Evolutionary conservation across 35 echinoderm and acorn worm species (phyloP).

Genomic region (Nesometra sesokonis): DNA sequence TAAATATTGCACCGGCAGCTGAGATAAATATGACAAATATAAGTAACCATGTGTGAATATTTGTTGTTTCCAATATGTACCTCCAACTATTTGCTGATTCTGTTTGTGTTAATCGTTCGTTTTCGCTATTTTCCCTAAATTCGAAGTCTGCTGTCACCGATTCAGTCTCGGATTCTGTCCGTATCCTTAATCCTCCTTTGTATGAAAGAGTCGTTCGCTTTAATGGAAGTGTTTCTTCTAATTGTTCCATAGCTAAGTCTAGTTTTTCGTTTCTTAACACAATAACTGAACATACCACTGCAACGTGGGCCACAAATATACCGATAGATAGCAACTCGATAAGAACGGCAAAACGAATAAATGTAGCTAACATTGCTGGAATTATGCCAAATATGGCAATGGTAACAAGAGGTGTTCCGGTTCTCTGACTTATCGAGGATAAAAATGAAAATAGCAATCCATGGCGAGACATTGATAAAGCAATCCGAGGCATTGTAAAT

Average conservation of each 20-base stretch:
- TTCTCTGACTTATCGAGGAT: not conserved
- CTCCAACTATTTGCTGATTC: not conserved
- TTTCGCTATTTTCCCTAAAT: not conserved
- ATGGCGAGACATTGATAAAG: not conserved
- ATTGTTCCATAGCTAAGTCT: not conserved
- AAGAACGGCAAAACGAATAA: not conserved
- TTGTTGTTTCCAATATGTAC: not conserved
- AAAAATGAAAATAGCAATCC: conserved; percentile 10
- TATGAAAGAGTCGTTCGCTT: not conserved
- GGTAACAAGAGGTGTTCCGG: not conserved
- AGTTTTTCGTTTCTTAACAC: not conserved
- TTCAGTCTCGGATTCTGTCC: not conserved
- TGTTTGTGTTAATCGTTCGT: not conserved
- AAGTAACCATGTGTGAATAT: not conserved
- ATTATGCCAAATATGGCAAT: not conserved
- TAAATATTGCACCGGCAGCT: not conserved
- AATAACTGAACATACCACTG: not conserved
- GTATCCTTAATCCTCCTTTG: not conserved
- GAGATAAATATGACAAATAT: not conserved
- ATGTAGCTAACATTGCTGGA: not conserved
- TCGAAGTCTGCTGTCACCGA: not conserved
- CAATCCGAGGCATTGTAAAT: not conserved
- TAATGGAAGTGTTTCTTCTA: not conserved
- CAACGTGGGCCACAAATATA: not conserved
- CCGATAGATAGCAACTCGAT: conserved; percentile 3